phyloP scores from a whole-genome alignment of 2,113 vertebrate species.

The Gobius niger region DNA sequence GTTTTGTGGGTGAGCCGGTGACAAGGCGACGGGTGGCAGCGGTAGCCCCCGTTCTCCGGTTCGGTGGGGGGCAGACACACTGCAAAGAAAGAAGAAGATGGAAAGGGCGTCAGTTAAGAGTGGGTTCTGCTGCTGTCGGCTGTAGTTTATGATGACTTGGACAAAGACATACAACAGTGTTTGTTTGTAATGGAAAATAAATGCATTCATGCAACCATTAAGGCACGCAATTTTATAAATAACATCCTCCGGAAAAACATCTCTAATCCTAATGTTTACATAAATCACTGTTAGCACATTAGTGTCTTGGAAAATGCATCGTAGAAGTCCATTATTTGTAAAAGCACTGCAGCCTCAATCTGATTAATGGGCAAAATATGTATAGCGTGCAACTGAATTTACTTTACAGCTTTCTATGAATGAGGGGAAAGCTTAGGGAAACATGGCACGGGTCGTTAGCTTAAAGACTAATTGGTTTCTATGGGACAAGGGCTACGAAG shows the following conservation, averaged over 20 bases:
- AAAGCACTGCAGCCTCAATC: background rate
- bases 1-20: conserved; percentile 85
- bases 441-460: background rate
- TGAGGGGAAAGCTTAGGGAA: background rate
- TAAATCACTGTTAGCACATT: background rate
- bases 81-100: conserved; percentile 39
- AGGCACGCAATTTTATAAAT: background rate
- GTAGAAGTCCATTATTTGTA: background rate
- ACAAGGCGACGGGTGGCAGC: conserved; percentile 92
- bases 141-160: background rate
- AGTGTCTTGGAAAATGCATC: background rate
- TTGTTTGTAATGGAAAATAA: background rate
- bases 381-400: background rate
- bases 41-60: conserved; percentile 95
- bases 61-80: conserved; percentile 90
- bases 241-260: background rate
- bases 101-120: background rate
- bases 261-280: background rate
- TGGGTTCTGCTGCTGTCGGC: too few relatives aligned
- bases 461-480: background rate
- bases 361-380: background rate
- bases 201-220: background rate
- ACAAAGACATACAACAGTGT: background rate
- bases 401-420: too few relatives aligned
- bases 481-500: background rate